A percentile compares a stretch with the other conserved stretches of the same genome.
These are phyloP conservation scores for Dipodomys ordii DNA, from an alignment of 2,113 vertebrate genomes.

Conservation along the genomic window DNA sequence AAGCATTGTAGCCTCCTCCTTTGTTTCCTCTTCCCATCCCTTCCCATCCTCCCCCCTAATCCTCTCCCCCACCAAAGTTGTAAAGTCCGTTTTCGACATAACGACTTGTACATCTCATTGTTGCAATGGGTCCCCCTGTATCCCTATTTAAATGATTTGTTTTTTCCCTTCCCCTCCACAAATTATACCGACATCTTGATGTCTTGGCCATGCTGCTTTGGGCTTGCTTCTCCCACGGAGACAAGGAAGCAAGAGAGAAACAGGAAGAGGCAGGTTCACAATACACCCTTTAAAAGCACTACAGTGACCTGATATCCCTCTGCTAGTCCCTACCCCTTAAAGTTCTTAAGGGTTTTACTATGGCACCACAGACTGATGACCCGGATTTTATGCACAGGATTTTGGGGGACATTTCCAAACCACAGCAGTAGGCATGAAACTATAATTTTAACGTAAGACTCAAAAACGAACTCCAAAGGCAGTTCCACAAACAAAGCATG, in stretches of 20 bases:
- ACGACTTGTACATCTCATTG: too few relatives aligned
- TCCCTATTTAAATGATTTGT: too few relatives aligned
- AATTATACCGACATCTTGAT: background rate
- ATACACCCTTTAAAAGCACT: background rate
- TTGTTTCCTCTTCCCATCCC: too few relatives aligned
- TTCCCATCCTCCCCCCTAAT: too few relatives aligned
- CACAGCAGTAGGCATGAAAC: background rate
- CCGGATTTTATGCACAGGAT: background rate
- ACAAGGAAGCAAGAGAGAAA: too few relatives aligned
- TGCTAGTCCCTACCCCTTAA: background rate
- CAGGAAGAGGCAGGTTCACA: background rate
- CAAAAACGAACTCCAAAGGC: slow-evolving; percentile 11
- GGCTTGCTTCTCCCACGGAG: background rate
- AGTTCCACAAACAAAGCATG: background rate
- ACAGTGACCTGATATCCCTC: background rate
- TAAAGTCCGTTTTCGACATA: too few relatives aligned
- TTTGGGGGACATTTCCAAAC: background rate
- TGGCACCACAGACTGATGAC: background rate
- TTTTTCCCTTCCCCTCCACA: too few relatives aligned
- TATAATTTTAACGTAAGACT: slow-evolving; percentile 29
- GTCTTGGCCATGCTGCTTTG: background rate
- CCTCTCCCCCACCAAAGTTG: too few relatives aligned
- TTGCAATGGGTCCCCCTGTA: too few relatives aligned
- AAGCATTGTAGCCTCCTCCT: too few relatives aligned
- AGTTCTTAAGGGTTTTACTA: background rate